These are phyloP conservation scores for Galbula dea DNA, from an alignment of 2,113 vertebrate species.

Conservation along the genomic window DNA sequence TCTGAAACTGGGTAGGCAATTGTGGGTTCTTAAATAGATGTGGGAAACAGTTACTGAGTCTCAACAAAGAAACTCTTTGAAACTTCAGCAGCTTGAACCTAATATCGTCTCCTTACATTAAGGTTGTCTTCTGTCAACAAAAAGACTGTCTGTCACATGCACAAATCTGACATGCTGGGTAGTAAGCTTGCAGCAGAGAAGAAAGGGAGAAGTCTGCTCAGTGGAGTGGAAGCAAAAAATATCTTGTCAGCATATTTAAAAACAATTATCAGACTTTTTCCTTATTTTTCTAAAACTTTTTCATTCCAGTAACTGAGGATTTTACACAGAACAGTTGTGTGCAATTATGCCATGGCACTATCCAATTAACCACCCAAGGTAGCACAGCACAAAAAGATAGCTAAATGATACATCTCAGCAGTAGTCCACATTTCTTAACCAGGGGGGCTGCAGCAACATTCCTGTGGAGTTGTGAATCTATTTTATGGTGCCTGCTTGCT, in stretches of 20 bases:
- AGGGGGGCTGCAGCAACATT: background rate
- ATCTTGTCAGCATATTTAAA: background rate
- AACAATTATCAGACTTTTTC: background rate
- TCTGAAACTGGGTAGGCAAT: background rate
- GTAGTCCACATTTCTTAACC: background rate
- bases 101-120: background rate
- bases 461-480: background rate
- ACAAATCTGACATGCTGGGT: background rate
- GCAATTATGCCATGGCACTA: background rate
- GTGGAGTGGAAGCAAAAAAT: background rate
- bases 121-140: background rate
- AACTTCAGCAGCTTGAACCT: background rate
- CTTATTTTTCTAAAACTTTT: background rate
- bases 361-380: conserved; percentile 42
- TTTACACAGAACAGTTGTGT: background rate
- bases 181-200: background rate
- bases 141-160: background rate
- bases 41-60: background rate
- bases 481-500: background rate
- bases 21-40: background rate
- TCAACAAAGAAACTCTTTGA: background rate
- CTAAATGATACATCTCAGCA: background rate
- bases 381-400: background rate
- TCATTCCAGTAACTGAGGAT: background rate
- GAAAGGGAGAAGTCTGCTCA: background rate